A percentile compares a stretch with the other conserved stretches of the same genome.
Conservation (phyloP, 2,888 invertebrate genomes). For the Lasioglossum morio region DNA sequence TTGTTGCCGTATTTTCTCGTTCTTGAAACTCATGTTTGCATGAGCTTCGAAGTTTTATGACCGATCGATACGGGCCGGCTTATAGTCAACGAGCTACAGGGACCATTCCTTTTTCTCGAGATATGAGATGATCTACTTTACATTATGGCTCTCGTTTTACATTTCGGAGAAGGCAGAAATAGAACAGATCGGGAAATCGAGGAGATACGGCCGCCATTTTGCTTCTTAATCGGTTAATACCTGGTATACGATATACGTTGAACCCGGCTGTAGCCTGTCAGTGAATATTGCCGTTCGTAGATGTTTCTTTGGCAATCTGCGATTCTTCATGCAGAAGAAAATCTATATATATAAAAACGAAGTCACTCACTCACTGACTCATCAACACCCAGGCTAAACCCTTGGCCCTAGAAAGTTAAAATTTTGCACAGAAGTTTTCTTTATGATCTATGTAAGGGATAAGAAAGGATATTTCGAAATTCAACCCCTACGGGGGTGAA, state of each 20-base stretch:
- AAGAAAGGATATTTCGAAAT: too few species aligned
- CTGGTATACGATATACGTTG: neutral
- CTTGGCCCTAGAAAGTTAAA: too few species aligned
- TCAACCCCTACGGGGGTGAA: too few species aligned
- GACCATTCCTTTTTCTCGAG: slow-evolving; percentile 47
- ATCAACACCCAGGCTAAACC: too few species aligned
- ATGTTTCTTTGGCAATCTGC: neutral
- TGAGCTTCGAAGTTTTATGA: slow-evolving; percentile 41
- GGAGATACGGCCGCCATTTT: slow-evolving; percentile 15
- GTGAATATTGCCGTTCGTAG: neutral
- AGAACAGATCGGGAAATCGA: slow-evolving; percentile 25
- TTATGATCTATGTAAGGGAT: too few species aligned
- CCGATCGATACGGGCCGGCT: slow-evolving; percentile 45
- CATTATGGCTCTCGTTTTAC: slow-evolving; percentile 31
- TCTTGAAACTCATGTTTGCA: slow-evolving; percentile 37
- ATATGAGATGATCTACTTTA: slow-evolving; percentile 48
- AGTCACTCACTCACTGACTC: too few species aligned
- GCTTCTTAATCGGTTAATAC: slow-evolving; percentile 12
- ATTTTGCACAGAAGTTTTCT: too few species aligned
- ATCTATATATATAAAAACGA: too few species aligned
- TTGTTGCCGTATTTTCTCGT: slow-evolving; percentile 36
- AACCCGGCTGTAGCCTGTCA: neutral
- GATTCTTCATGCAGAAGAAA: neutral
- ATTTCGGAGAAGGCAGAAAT: slow-evolving; percentile 28
- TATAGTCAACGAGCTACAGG: slow-evolving; percentile 25